Conservation (phyloP, 1,140 invertebrate genomes). For the Apis florea region DNA sequence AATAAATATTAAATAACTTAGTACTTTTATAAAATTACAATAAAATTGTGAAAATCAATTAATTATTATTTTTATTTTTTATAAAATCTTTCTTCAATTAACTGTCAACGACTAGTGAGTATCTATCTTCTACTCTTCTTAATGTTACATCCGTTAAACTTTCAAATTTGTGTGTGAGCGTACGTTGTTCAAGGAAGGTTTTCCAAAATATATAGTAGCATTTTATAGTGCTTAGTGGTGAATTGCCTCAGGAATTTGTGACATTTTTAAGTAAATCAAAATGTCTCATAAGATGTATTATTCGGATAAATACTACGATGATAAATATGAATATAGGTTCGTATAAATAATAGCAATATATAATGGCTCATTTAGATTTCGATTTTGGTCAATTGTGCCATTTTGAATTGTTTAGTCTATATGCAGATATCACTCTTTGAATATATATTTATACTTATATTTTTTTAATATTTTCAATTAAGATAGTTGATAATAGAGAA, state of each 20-base stretch:
- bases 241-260: background rate
- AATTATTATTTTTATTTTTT: background rate
- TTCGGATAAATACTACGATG: slow-evolving; percentile 95
- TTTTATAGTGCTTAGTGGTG: background rate
- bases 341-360: slow-evolving; percentile 45
- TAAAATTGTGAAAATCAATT: background rate
- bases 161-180: slow-evolving; percentile 64
- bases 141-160: slow-evolving; percentile 67
- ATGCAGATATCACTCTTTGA: background rate
- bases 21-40: background rate
- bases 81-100: background rate
- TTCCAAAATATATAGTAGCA: slow-evolving; percentile 36
- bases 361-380: slow-evolving; percentile 23
- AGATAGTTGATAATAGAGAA: background rate
- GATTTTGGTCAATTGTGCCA: slow-evolving; percentile 44
- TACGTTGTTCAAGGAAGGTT: slow-evolving; percentile 46
- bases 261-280: background rate
- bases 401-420: slow-evolving; percentile 20
- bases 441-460: background rate
- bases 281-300: slow-evolving; percentile 87
- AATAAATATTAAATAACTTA: background rate
- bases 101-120: slow-evolving; percentile 39
- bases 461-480: too few species aligned
- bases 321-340: slow-evolving; percentile 92
- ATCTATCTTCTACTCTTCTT: slow-evolving; percentile 39